These are phyloP conservation scores for Scaptomyza pallida DNA, from an alignment of 1,140 invertebrate species.

Conservation along the genomic window DNA sequence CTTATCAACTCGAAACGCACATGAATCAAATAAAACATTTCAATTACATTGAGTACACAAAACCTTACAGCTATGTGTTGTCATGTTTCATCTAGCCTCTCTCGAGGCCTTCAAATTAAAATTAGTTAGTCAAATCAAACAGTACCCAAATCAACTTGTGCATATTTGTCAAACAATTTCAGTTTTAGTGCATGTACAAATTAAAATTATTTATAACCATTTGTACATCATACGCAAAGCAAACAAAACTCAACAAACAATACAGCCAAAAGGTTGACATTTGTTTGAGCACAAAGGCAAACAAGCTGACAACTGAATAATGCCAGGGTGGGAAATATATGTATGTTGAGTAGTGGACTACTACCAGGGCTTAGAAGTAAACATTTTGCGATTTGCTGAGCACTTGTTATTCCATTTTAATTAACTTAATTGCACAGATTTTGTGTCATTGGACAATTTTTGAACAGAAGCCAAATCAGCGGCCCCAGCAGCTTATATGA, in stretches of 20 bases:
- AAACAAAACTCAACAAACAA: slow-evolving; percentile 61
- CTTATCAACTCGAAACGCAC: too few species aligned
- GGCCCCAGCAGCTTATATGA: too few species aligned
- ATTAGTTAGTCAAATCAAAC: slow-evolving; percentile 60
- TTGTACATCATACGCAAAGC: slow-evolving; percentile 35
- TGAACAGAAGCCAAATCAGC: not conserved
- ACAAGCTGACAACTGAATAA: slow-evolving; percentile 24
- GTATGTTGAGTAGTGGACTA: not conserved
- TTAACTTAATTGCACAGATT: slow-evolving; percentile 82
- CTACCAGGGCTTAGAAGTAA: slow-evolving; percentile 39
- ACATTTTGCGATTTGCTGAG: slow-evolving; percentile 54
- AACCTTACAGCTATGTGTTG: slow-evolving; percentile 11
- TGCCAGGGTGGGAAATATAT: not conserved
- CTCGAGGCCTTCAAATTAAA: slow-evolving; percentile 35
- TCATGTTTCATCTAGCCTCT: slow-evolving; percentile 23
- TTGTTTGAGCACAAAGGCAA: slow-evolving; percentile 75
- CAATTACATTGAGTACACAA: slow-evolving; percentile 23
- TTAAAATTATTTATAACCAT: slow-evolving; percentile 76
- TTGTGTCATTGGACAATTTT: slow-evolving; percentile 59
- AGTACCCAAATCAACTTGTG: slow-evolving; percentile 42
- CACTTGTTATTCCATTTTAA: slow-evolving; percentile 83
- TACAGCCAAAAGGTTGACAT: slow-evolving; percentile 60
- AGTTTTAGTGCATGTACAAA: slow-evolving; percentile 64
- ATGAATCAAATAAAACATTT: slow-evolving; percentile 1
- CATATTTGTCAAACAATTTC: slow-evolving; percentile 70